A percentile compares a stretch with the other conserved stretches of the same genome.
Evolutionary conservation across 2,113 vertebrate genomes (phyloP).

Genomic region (Rhombomys opimus): DNA sequence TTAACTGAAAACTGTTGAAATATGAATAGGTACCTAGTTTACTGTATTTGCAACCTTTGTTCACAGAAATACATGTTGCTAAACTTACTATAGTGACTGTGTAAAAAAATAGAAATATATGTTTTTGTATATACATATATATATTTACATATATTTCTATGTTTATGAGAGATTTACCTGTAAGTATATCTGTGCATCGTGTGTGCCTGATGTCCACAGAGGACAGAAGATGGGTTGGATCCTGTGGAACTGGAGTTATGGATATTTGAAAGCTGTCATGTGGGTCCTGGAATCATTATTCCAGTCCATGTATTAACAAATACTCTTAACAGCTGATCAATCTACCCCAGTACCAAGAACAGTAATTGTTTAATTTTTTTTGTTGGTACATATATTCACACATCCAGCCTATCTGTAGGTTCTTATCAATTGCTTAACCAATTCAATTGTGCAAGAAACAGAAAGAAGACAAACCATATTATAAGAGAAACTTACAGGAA

Average conservation of each 20-base stretch:
- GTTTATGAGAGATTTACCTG: not conserved
- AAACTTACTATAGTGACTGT: not conserved
- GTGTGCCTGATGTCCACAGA: not conserved
- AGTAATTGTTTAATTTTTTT: not conserved
- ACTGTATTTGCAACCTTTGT: not conserved
- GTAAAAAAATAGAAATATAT: not conserved
- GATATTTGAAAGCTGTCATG: not conserved
- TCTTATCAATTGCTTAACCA: not conserved
- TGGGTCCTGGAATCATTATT: not conserved
- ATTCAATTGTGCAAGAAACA: not conserved
- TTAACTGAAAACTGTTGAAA: not conserved
- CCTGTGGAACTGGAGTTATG: not conserved
- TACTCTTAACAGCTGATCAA: not conserved
- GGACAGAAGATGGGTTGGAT: not conserved
- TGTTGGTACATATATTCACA: not conserved
- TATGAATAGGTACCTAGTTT: not conserved
- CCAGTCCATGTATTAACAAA: not conserved
- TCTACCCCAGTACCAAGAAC: not conserved
- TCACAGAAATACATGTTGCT: not conserved
- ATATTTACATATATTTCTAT: not conserved
- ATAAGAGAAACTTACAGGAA: not conserved
- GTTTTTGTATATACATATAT: not conserved
- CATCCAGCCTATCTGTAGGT: too few species aligned
- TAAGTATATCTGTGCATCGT: not conserved
- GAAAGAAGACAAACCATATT: not conserved